Conservation (phyloP, 2,797 vertebrate species). For the Sylvilagus floridanus region DNA sequence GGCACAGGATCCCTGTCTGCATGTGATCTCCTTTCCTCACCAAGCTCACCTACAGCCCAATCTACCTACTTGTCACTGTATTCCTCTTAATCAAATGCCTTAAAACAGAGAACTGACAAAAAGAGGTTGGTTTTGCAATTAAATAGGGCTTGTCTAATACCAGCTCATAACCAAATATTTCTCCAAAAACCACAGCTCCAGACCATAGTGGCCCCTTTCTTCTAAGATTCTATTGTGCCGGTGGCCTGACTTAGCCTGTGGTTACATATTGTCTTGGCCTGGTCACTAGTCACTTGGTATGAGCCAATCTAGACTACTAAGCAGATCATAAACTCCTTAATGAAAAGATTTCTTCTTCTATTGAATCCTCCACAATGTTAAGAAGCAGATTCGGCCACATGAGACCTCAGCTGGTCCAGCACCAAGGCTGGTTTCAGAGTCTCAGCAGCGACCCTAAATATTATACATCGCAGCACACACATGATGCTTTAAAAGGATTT, state of each 20-base stretch:
- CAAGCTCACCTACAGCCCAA: no score
- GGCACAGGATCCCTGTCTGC: neutral
- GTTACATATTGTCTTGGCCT: neutral
- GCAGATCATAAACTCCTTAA: no score
- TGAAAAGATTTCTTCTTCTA: no score
- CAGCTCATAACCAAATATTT: neutral
- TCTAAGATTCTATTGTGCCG: neutral
- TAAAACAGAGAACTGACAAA: neutral
- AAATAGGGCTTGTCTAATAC: neutral
- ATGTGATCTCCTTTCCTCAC: rapidly evolving
- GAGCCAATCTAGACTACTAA: neutral
- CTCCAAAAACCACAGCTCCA: neutral
- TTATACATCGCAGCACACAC: neutral
- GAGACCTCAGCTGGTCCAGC: no score
- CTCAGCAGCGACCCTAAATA: no score
- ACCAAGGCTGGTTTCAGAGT: neutral
- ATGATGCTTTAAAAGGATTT: neutral
- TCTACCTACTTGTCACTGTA: rapidly evolving
- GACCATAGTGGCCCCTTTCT: neutral
- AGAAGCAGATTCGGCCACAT: rapidly evolving
- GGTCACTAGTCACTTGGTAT: no score
- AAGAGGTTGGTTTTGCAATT: no score
- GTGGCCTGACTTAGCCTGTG: rapidly evolving
- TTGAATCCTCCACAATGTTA: no score
- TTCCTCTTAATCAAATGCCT: neutral